Conservation (phyloP, 37 sponge, comb jelly and placozoan species). For the Mnemiopsis leidyi region DNA sequence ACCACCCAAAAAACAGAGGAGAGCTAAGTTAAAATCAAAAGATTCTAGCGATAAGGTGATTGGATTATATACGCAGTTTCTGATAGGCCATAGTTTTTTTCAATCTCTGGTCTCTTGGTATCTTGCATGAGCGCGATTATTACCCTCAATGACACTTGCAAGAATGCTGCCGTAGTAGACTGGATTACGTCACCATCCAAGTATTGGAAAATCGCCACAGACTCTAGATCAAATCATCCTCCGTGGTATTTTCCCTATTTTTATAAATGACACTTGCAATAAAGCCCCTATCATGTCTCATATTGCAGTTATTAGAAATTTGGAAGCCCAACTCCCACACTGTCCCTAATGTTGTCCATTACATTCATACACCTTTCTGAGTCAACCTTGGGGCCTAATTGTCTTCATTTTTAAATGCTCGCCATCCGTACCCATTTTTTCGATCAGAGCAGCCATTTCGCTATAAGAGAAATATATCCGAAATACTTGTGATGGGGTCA, state of each 20-base stretch:
- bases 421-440: no score
- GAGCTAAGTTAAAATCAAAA: background rate
- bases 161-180: no score
- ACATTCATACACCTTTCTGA: no score
- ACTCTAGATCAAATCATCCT: no score
- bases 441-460: no score
- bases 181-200: background rate
- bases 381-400: no score
- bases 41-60: conserved; percentile 29
- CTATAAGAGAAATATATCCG: no score
- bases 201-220: background rate
- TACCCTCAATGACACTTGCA: no score
- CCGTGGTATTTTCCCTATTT: background rate
- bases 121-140: background rate
- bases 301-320: background rate
- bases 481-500: no score
- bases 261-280: background rate
- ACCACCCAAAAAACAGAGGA: conserved; percentile 36
- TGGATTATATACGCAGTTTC: background rate
- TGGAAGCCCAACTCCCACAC: no score
- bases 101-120: background rate
- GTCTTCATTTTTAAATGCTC: no score
- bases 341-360: no score
- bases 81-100: background rate
- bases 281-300: background rate